These are phyloP conservation scores for Zosterops borbonicus DNA, from an alignment of 2,113 vertebrate species.

Conservation along the genomic window DNA sequence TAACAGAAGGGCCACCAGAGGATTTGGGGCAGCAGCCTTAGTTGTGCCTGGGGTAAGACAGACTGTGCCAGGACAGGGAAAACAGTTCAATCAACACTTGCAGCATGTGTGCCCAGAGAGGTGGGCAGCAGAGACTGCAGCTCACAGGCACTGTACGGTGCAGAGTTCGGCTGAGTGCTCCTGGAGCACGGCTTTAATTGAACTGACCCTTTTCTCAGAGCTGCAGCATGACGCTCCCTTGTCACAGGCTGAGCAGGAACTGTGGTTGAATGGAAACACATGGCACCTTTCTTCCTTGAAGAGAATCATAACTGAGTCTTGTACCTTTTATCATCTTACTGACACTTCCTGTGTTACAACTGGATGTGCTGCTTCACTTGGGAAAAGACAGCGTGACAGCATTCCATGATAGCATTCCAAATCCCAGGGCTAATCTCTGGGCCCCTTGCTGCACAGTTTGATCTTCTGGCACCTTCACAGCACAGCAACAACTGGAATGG, in stretches of 20 bases:
- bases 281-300: background rate
- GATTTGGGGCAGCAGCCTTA: background rate
- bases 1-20: background rate
- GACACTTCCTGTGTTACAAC: background rate
- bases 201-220: background rate
- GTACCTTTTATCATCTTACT: background rate
- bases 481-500: background rate
- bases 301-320: background rate
- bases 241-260: background rate
- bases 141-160: background rate
- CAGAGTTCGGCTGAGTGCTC: rapidly evolving
- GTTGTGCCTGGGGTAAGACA: background rate
- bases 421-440: background rate
- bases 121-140: background rate
- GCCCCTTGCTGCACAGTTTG: background rate
- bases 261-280: background rate
- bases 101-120: rapidly evolving
- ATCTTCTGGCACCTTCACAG: background rate
- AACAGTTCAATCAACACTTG: background rate
- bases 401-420: background rate
- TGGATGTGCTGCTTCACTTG: background rate
- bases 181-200: rapidly evolving
- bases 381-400: background rate
- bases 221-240: background rate
- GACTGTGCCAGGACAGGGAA: background rate